A percentile compares a stretch with the other conserved stretches of the same genome.
Conservation (phyloP, 2,797 vertebrate species). For the Triplophysa yarkandensis region DNA sequence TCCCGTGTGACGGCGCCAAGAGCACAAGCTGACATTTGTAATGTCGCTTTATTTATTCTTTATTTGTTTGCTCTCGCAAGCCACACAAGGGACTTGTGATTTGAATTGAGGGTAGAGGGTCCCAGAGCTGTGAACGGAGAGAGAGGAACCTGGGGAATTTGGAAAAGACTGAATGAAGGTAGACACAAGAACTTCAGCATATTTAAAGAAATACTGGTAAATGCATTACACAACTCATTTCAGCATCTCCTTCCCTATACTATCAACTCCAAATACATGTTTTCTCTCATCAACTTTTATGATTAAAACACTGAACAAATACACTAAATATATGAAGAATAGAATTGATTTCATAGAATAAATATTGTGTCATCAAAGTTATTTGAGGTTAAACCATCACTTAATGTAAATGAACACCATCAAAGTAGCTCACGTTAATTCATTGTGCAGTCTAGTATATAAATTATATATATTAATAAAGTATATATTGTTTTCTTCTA, state of each 20-base stretch:
- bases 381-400: too few relatives aligned
- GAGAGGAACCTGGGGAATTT: slow-evolving; percentile 16
- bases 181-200: neutral
- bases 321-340: neutral
- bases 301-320: neutral
- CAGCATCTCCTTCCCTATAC: neutral
- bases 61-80: slow-evolving; percentile 42
- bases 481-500: neutral
- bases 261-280: neutral
- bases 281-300: neutral
- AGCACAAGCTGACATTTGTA: slow-evolving; percentile 45
- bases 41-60: slow-evolving; percentile 45
- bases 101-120: slow-evolving; percentile 27
- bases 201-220: neutral
- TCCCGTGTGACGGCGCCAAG: slow-evolving; percentile 39
- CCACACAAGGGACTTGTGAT: slow-evolving; percentile 25
- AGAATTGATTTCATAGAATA: neutral
- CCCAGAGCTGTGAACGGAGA: slow-evolving; percentile 13
- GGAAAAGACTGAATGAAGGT: neutral
- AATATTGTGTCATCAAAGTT: neutral
- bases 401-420: too few relatives aligned
- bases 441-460: too few relatives aligned
- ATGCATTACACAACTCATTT: neutral
- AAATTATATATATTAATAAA: too few relatives aligned
- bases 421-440: too few relatives aligned